Percentiles rank a stretch among this genome's conserved stretches.
Evolutionary conservation across 2,888 invertebrate species (phyloP).

Genomic region (Globia sparganii): DNA sequence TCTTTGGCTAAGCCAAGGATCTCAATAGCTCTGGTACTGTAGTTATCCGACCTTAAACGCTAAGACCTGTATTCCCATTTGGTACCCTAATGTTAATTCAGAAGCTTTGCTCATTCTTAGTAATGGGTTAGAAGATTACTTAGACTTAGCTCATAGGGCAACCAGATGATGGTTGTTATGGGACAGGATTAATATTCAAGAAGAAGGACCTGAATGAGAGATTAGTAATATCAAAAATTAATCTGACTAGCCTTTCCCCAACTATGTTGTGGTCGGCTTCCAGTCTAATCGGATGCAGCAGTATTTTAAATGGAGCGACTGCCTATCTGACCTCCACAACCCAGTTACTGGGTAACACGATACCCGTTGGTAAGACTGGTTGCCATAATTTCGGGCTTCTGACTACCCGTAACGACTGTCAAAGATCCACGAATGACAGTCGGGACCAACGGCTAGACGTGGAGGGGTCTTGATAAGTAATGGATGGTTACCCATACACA

Average conservation of each 20-base stretch:
- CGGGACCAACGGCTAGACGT: no score
- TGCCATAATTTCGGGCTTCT: background rate
- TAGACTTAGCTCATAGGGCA: background rate
- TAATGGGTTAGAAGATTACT: background rate
- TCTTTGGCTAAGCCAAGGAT: no score
- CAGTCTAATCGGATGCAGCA: background rate
- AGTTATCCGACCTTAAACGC: background rate
- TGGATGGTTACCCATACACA: no score
- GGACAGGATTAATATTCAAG: no score
- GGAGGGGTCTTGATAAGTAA: no score
- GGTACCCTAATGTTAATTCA: background rate
- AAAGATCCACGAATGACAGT: no score
- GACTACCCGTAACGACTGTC: background rate
- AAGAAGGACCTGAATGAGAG: background rate
- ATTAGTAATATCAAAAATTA: background rate
- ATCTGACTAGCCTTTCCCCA: background rate
- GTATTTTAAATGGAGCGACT: no score
- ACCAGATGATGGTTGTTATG: background rate
- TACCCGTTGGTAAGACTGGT: background rate
- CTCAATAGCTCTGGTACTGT: background rate
- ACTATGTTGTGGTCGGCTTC: background rate
- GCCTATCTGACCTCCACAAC: no score
- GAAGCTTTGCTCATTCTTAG: background rate
- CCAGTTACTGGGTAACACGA: background rate
- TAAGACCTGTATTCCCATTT: background rate